These are phyloP conservation scores for Thalassoma bifasciatum DNA, from an alignment of 2,113 vertebrate genomes.

Conservation along the genomic window DNA sequence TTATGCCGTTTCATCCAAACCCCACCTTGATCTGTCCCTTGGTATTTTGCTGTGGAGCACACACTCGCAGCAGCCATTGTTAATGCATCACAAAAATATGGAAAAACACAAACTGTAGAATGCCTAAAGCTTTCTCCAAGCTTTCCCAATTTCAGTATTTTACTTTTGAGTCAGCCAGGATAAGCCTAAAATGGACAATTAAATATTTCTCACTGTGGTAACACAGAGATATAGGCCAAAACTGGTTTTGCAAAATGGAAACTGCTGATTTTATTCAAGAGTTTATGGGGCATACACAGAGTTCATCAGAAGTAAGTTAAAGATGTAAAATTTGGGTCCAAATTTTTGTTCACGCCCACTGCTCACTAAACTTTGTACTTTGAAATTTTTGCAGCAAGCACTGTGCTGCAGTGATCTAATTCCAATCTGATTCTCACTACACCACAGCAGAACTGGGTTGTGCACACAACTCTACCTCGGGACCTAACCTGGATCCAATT, in stretches of 20 bases:
- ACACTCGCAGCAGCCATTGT: conserved; percentile 95
- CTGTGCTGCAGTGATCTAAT: conserved; percentile 76
- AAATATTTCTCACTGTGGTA: conserved; percentile 74
- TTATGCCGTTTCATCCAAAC: conserved; percentile 89
- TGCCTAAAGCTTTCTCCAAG: conserved; percentile 92
- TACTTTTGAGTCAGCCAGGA: conserved; percentile 93
- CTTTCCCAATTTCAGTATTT: conserved; percentile 88
- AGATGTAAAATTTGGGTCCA: conserved; percentile 6
- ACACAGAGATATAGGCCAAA: conserved; percentile 99
- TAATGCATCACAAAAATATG: conserved; percentile 86
- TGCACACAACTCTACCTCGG: conserved; percentile 79
- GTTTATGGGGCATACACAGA: conserved; percentile 83
- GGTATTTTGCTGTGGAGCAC: conserved; percentile 95
- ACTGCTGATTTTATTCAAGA: conserved; percentile 82
- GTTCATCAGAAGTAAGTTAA: conserved; percentile 48
- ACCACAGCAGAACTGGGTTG: conserved; percentile 83
- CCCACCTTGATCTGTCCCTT: conserved; percentile 90
- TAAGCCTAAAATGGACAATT: conserved; percentile 88
- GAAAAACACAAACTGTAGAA: conserved; percentile 86
- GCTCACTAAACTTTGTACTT: conserved; percentile 33
- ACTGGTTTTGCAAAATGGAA: conserved; percentile 74
- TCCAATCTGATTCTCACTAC: conserved; percentile 76
- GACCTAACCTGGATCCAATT: conserved; percentile 86
- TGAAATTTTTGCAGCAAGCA: conserved; percentile 55
- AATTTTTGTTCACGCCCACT: neutral